These are phyloP conservation scores for Drosophila siamana DNA, from an alignment of 2,888 invertebrate species.

Conservation along the genomic window DNA sequence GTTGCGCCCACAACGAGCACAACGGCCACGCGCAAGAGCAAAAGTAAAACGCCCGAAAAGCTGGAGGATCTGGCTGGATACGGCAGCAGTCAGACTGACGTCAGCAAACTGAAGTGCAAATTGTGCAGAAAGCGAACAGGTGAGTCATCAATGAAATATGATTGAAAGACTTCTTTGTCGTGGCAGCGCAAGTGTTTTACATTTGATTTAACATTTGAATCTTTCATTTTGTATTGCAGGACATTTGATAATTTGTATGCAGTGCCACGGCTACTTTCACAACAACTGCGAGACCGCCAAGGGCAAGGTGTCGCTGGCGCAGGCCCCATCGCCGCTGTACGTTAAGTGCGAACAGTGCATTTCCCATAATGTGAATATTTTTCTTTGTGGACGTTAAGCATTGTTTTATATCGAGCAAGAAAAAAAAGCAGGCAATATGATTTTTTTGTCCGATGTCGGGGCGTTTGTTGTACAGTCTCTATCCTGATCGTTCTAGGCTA, in stretches of 20 bases:
- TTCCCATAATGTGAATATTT: conserved; percentile 17
- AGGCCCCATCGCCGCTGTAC: conserved; percentile 16
- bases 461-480: conserved; percentile 37
- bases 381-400: conserved; percentile 34
- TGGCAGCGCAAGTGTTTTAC: background rate
- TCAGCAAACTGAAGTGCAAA: conserved; percentile 69
- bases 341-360: conserved; percentile 52
- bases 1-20: conserved; percentile 17
- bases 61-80: conserved; percentile 11
- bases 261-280: conserved; percentile 52
- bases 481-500: conserved; percentile 23
- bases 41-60: conserved; percentile 59
- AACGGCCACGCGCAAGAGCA: conserved; percentile 47
- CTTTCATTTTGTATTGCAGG: conserved; percentile 16
- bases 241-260: conserved; percentile 40
- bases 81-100: conserved; percentile 15
- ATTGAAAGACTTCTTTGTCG: too few species aligned
- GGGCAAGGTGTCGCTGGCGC: conserved; percentile 10
- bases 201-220: too few species aligned
- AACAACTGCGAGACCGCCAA: conserved; percentile 50
- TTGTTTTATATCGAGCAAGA: conserved; percentile 20
- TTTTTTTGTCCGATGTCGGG: conserved; percentile 13
- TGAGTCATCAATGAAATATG: conserved; percentile 45
- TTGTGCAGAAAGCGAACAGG: conserved; percentile 79
- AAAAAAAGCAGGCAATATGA: conserved; percentile 8